Base-by-base conservation (phyloP, 1,140 invertebrate genomes). In the Ceratina calcarata region DNA sequence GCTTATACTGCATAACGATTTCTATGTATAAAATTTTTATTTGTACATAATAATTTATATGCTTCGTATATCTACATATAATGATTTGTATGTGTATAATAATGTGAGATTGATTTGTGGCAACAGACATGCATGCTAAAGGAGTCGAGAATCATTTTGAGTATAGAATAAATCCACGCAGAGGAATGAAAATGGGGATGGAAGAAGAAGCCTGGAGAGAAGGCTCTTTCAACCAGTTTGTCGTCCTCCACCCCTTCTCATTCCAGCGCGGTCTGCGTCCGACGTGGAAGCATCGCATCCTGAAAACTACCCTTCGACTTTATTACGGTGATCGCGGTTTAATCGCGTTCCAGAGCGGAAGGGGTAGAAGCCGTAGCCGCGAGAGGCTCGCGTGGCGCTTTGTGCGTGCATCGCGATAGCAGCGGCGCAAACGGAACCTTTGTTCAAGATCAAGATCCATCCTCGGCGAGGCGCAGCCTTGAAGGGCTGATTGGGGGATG, bases 391-490 rank as follows among this genome's bases (percentile, higher is more conserved):
- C 15, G 37, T 71, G 24, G 12, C 20, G 67, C 45, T 78, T 78
- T 62, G 8, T 71, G n/a, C 75, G 24, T 24, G 62, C 65, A 58
- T n/a, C 37, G 67, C 32, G 76, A 37, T 16, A 49, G 55, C 53
- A n/a, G 27, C 55, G 27, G 67, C 8, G 55, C 49, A 67, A 65
- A 32, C 15, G 57, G 55, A 53, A 65, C 62, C 72, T 84, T 84
- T 83, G 82, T 87, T 85, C 83, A 87, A 83, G 81, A 87, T 87
- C 88, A 86, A 88, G 83, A 83, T 87, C 82, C 82, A 78, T 71
- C 57, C 57, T n/a, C 6, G 8, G 37, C 22, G 49, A n/a, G 22
- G 55, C 82, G 82, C 67, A 75, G 66, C 72, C 79, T 80, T 81
- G 79, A 67, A 61, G 78, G 55, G 67, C 70, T 45, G 84, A 69